Evolutionary conservation across 1,140 invertebrate genomes (phyloP).

Genomic region (Drosophila repleta): DNA sequence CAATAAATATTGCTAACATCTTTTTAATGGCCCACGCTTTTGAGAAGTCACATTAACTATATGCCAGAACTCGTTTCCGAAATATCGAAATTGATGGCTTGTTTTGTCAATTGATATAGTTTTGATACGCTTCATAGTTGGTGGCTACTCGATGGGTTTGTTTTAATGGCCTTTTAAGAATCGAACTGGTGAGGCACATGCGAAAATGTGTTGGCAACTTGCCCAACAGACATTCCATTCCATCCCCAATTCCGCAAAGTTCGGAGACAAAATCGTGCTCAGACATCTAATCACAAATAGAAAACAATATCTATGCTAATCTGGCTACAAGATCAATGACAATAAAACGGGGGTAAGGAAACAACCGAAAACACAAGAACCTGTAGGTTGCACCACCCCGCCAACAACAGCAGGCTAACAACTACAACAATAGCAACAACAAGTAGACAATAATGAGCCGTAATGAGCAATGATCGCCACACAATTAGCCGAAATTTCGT

Average conservation of each 20-base stretch:
- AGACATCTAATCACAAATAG: constrained; percentile 76
- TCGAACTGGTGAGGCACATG: neutral
- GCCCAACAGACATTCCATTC: constrained; percentile 54
- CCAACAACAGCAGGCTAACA: constrained; percentile 20
- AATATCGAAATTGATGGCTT: constrained; percentile 20
- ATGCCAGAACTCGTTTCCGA: neutral
- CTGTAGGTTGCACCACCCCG: constrained; percentile 57
- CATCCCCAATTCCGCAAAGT: constrained; percentile 35
- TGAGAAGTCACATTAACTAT: neutral
- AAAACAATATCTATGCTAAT: constrained; percentile 81
- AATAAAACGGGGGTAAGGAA: constrained; percentile 67
- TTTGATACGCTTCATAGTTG: constrained; percentile 48
- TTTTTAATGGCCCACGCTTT: constrained; percentile 19
- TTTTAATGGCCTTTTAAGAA: constrained; percentile 33
- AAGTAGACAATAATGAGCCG: constrained; percentile 68
- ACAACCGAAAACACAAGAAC: constrained; percentile 67
- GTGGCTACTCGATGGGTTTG: constrained; percentile 17
- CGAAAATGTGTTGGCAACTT: constrained; percentile 5
- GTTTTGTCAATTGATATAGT: constrained; percentile 35
- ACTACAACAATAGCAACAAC: constrained; percentile 35
- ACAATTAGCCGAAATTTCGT: constrained; percentile 77
- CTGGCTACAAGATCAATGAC: constrained; percentile 78
- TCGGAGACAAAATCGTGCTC: constrained; percentile 64
- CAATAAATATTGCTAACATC: constrained; percentile 25
- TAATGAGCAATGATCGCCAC: constrained; percentile 79